These are phyloP conservation scores for Euphydryas editha DNA, from an alignment of 2,888 invertebrate species.

Conservation along the genomic window DNA sequence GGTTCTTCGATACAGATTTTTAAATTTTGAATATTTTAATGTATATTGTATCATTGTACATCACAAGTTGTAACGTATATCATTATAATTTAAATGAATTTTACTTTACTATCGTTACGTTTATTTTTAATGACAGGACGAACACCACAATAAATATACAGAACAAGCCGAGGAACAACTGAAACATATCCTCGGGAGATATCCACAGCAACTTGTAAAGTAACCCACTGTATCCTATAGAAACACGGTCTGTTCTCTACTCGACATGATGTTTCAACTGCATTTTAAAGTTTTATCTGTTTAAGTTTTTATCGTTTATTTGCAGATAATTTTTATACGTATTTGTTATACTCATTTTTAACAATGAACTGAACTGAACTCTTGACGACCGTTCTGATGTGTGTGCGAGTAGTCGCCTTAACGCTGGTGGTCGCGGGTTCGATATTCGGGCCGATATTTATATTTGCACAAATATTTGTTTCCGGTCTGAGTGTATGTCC, in stretches of 20 bases:
- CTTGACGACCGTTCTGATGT: too few species aligned
- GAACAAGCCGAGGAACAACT: slow-evolving; percentile 18
- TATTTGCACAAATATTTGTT: too few species aligned
- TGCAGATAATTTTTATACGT: neutral
- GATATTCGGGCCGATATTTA: too few species aligned
- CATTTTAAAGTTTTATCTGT: neutral
- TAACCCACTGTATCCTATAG: slow-evolving; percentile 24
- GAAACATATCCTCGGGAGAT: slow-evolving; percentile 23
- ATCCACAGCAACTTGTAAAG: slow-evolving; percentile 25
- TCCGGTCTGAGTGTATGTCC: too few species aligned
- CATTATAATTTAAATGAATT: neutral
- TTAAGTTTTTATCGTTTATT: neutral
- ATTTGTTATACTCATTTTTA: neutral
- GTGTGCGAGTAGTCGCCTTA: too few species aligned
- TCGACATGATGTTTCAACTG: neutral
- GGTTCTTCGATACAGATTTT: too few species aligned
- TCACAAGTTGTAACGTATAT: neutral
- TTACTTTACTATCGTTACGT: neutral
- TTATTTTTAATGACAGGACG: slow-evolving; percentile 5
- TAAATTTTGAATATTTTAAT: too few species aligned
- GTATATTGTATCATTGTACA: too few species aligned
- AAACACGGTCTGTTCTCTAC: slow-evolving; percentile 14
- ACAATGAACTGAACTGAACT: too few species aligned
- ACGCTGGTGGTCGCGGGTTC: too few species aligned
- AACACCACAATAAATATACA: slow-evolving; percentile 22